phyloP scores from a whole-genome alignment of 2,113 vertebrate species.

The Rissa tridactyla region DNA sequence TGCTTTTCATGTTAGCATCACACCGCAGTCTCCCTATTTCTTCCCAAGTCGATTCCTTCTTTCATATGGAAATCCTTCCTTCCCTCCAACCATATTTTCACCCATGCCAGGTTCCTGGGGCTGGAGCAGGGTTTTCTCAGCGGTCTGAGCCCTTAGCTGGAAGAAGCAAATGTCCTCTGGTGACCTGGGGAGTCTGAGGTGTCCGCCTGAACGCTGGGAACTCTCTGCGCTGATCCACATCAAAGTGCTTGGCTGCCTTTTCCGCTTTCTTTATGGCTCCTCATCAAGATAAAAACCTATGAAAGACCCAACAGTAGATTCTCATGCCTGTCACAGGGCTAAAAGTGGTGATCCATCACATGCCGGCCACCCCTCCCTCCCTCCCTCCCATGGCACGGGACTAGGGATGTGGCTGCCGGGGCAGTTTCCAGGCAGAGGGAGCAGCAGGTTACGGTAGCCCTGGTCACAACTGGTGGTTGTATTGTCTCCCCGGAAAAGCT shows the following conservation, averaged over 20 bases:
- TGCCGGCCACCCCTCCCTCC: not conserved
- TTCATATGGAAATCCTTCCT: conserved; percentile 29
- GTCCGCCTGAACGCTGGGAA: not conserved
- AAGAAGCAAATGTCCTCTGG: not conserved
- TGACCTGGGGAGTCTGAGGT: not conserved
- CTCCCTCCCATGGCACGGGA: accelerated
- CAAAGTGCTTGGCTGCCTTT: conserved; percentile 13
- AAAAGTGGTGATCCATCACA: not conserved
- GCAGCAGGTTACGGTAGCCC: accelerated
- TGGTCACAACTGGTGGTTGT: not conserved
- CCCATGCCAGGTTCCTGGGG: not conserved
- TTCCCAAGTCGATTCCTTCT: not conserved
- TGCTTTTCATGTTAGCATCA: conserved; percentile 6
- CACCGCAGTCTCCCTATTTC: not conserved
- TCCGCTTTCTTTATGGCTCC: not conserved
- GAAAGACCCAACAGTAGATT: not conserved
- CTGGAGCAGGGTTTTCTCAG: conserved; percentile 1
- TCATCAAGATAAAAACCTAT: conserved; percentile 1
- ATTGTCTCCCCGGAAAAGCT: not conserved
- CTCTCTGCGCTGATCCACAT: not conserved
- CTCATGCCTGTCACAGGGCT: conserved; percentile 1
- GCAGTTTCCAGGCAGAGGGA: not conserved
- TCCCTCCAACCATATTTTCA: not conserved
- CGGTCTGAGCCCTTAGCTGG: not conserved
- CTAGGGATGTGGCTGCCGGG: accelerated